These are phyloP conservation scores for Heliornis fulica DNA, from an alignment of 2,113 vertebrate species.

Conservation along the genomic window DNA sequence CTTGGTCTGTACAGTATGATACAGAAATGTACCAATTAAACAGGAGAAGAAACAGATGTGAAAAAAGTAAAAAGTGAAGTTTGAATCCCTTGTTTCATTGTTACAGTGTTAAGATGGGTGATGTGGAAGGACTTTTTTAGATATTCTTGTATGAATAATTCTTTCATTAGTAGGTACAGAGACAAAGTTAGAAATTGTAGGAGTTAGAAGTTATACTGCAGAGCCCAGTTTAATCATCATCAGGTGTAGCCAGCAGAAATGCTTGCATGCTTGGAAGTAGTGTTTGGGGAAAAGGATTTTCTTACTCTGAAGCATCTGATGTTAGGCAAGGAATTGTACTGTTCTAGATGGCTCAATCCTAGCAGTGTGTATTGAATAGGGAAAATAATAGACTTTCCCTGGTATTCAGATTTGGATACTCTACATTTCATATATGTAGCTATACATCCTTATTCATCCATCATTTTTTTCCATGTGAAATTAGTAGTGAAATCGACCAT, in stretches of 20 bases:
- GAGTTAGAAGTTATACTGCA: neutral
- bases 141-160: neutral
- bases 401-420: neutral
- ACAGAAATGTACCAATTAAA: neutral
- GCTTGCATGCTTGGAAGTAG: neutral
- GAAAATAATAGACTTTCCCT: neutral
- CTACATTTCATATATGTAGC: neutral
- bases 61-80: neutral
- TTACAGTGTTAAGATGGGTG: neutral
- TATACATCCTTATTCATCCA: neutral
- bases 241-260: neutral
- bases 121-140: neutral
- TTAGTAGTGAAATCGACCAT: neutral
- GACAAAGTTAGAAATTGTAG: neutral
- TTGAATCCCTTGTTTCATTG: neutral
- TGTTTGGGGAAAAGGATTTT: neutral
- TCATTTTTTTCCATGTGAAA: neutral
- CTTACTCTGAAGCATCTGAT: neutral
- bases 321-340: neutral
- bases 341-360: neutral
- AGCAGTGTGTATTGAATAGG: neutral
- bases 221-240: neutral
- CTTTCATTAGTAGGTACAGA: neutral
- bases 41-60: neutral
- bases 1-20: neutral